Evolutionary conservation across 2,797 vertebrate genomes (phyloP), one percentile per base, ranked within the genome.

Genomic region (Furcifer pardalis): DNA sequence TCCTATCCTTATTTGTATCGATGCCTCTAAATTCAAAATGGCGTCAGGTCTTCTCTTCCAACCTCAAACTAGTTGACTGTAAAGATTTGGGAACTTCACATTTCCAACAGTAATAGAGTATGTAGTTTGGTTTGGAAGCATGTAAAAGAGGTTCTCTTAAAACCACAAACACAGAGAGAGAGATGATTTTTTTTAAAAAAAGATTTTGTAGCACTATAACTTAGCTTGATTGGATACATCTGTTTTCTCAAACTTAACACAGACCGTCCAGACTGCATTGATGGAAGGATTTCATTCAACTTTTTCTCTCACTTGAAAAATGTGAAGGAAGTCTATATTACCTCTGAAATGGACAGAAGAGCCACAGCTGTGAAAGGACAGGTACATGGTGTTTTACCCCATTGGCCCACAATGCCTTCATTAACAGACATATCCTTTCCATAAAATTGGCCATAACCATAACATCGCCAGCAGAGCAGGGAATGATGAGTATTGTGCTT

Each of bases 241-340:
- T 40, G 4, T 72, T 73, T 82, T 86, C 83, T 90, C 75, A 73
- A n/a, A 21, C 80, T 66, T 27, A 74, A 75, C 80, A 13, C 93
- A 99, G 98, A 98, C 71, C 97, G 98, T 6, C 98, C 98, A 0
- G 98, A 99, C 92, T 99, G 98, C 1, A 94, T 96, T 72, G 96
- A 93, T 0, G 98, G 98, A 84, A 95, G 97, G 27, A 96, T 99
- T 30, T 96, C 96, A 0, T 99, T 99, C 82, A 96, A 96, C 76
- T 99, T 99, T 95, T 98, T 98, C 91, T 99, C 98, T 1, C 97
- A 97, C 88, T 89, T 99, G 92, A 99, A 98, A 95, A 99, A 99
- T 82, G 91, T 98, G 90, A 99, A 99, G 93, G 98, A 99, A 92
- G 97, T 99, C 1, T 98, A 98, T 17, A 95, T 99, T 86, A 97